Conservation (phyloP, 2,797 vertebrate species). For the Sebastes baramenuke region DNA sequence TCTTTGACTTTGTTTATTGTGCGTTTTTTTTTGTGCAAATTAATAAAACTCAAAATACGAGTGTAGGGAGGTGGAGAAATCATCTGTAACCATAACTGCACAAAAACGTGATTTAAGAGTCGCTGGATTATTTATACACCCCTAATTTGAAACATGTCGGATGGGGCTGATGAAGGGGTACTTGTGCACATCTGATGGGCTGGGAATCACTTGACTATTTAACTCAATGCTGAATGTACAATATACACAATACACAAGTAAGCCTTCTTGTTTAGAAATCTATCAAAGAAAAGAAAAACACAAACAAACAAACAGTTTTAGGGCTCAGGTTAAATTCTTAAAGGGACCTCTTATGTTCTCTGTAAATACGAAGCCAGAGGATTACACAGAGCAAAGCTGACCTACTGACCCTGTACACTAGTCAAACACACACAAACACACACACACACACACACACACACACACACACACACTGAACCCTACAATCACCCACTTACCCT, state of each 20-base stretch:
- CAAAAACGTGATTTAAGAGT: too few relatives aligned
- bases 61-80: too few relatives aligned
- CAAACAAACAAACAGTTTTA: conserved; percentile 1
- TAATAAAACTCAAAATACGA: too few relatives aligned
- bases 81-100: too few relatives aligned
- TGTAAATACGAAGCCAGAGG: conserved; percentile 22
- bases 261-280: background rate
- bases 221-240: background rate
- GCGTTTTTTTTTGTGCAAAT: too few relatives aligned
- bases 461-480: too few relatives aligned
- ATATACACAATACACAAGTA: background rate
- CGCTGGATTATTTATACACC: too few relatives aligned
- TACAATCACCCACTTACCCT: conserved; percentile 87
- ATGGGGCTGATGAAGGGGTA: background rate
- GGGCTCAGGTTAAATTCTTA: background rate
- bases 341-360: conserved; percentile 10
- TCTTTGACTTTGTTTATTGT: too few relatives aligned
- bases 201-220: background rate
- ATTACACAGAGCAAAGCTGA: conserved; percentile 52
- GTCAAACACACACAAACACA: conserved; percentile 29
- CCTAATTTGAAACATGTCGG: background rate
- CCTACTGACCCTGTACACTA: conserved; percentile 56
- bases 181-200: background rate
- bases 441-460: conserved; percentile 10
- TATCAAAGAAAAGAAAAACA: conserved; percentile 7